These are phyloP conservation scores for Archips crataeganus DNA, from an alignment of 2,888 invertebrate genomes.

Conservation along the genomic window DNA sequence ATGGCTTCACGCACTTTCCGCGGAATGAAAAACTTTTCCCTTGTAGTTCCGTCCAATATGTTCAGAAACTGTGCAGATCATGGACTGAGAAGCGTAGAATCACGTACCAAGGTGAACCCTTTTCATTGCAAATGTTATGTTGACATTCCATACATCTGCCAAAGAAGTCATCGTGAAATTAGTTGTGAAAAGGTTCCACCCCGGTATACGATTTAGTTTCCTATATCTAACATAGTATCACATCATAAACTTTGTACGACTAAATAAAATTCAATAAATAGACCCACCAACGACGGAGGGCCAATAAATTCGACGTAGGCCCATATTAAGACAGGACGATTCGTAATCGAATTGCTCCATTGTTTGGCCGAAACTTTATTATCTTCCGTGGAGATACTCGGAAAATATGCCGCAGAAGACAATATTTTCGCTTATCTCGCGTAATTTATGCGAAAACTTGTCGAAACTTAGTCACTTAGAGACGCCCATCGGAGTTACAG, in stretches of 20 bases:
- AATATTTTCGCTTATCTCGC: constrained; percentile 83
- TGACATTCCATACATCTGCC: too few species aligned
- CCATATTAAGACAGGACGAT: constrained; percentile 60
- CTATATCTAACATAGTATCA: too few species aligned
- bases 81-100: too few species aligned
- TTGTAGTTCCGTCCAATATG: too few species aligned
- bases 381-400: constrained; percentile 63
- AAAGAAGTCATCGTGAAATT: too few species aligned
- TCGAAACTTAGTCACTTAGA: constrained; percentile 74
- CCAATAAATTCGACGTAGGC: constrained; percentile 49
- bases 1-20: too few species aligned
- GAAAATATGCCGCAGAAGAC: constrained; percentile 81
- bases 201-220: too few species aligned
- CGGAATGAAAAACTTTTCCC: too few species aligned
- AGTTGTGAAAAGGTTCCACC: too few species aligned
- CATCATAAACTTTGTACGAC: not conserved
- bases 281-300: constrained; percentile 31
- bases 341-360: constrained; percentile 62
- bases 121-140: too few species aligned
- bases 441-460: constrained; percentile 84
- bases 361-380: constrained; percentile 73
- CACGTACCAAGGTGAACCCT: too few species aligned
- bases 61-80: too few species aligned
- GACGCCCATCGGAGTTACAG: constrained; percentile 70
- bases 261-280: constrained; percentile 22